phyloP scores from a whole-genome alignment of 2,888 invertebrate genomes.

The Smittia sp. region DNA sequence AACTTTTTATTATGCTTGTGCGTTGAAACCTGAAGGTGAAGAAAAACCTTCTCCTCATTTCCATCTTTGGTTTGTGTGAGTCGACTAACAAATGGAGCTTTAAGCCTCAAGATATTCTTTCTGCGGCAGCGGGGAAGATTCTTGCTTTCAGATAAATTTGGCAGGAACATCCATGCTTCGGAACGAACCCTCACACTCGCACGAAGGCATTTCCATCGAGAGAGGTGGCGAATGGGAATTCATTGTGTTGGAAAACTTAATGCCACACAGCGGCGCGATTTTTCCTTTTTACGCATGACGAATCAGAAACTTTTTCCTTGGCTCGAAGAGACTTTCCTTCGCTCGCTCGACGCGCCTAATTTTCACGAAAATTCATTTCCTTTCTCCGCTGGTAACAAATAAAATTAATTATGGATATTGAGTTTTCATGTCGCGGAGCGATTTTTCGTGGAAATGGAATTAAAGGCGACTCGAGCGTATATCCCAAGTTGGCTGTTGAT shows the following conservation, averaged over 20 bases:
- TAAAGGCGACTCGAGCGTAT: neutral
- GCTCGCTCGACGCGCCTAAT: constrained; percentile 7
- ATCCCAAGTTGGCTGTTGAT: neutral
- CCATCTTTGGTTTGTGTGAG: constrained; percentile 2
- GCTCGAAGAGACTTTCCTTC: neutral
- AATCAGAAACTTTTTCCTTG: constrained; percentile 7
- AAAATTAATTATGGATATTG: constrained; percentile 40
- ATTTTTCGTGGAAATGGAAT: constrained; percentile 1
- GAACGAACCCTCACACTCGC: too few relatives aligned
- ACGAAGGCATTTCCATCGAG: neutral
- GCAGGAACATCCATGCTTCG: too few relatives aligned
- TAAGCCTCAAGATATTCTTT: neutral
- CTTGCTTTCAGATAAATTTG: neutral
- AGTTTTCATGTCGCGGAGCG: constrained; percentile 30
- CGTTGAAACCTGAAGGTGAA: constrained; percentile 37
- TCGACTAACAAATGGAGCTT: constrained; percentile 10
- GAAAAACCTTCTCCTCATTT: neutral
- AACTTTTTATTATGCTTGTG: constrained; percentile 40
- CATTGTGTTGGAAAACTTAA: constrained; percentile 34
- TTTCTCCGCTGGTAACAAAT: constrained; percentile 15
- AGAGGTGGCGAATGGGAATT: constrained; percentile 29
- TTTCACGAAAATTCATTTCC: constrained; percentile 5
- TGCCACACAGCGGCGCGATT: constrained; percentile 41
- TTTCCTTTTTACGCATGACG: constrained; percentile 41
- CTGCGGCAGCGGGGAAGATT: neutral